Base-by-base conservation (phyloP, 2,888 invertebrate genomes). In the Cremastobaeus sp. region DNA sequence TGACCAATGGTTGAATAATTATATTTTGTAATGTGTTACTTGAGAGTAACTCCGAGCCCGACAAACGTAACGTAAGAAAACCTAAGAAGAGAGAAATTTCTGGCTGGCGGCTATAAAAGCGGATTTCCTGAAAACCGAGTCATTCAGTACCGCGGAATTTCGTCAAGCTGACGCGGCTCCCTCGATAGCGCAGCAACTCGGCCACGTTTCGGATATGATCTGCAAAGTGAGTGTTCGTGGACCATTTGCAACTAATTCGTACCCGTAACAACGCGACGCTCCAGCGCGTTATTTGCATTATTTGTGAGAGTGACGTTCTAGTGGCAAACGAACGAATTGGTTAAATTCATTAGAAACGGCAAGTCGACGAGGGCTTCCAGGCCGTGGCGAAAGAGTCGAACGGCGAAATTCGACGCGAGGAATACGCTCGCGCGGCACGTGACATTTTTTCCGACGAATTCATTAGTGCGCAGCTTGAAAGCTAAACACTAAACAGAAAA, bases 1-100 rank as follows among this genome's bases (percentile, higher is more conserved):
- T 54, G 34, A 65, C 35, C 76, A 65, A 74, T 70, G 81, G 79
- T 84, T 84, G 82, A 79, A 84, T 84, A 84, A 84, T 83, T 84
- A 78, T 78, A 79, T 84, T 84, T 83, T 81, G 84, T 78, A 84
- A 84, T 78, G 71, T 77, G 69, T 75, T 79, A 74, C 74, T 69
- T 64, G 74, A 68, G 70, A 52, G 60, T 69, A 64, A 55, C 54
- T 52, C 39, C 28, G 9, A 39, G 54, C 35, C 25, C 18, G 41
- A 43, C 32, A 48, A 35, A 57, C 65, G 62, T 50, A 50, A 70
- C 39, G 64, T 14, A 71, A 71, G 54, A 60, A 41, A 47, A 62
- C 43, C 14, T 70, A 66, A 64, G 45, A 43, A 47, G 48, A 76
- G 76, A 76, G 76, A 77, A 78, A 77, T 78, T 76, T 65, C 37